phyloP scores from a whole-genome alignment of 2,888 invertebrate species.

The Leptarthrus brevirostris region DNA sequence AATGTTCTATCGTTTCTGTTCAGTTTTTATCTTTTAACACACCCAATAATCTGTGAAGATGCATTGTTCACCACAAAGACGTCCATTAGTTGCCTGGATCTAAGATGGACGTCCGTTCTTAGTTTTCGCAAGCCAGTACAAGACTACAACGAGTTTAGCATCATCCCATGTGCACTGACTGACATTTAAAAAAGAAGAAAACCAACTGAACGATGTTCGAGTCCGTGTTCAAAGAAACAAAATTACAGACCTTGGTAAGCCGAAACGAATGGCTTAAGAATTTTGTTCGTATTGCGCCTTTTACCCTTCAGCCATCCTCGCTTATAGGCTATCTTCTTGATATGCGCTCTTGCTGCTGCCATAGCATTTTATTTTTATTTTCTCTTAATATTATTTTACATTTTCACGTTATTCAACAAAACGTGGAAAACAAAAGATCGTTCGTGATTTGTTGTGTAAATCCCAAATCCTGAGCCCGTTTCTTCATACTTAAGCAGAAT shows the following conservation, averaged over 20 bases:
- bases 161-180: conserved; percentile 44
- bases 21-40: not conserved
- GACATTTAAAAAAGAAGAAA: conserved; percentile 49
- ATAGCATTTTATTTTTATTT: not conserved
- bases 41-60: conserved; percentile 8
- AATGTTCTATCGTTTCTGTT: too few relatives aligned
- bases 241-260: conserved; percentile 54
- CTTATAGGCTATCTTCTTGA: conserved; percentile 1
- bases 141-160: conserved; percentile 1
- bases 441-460: conserved; percentile 22
- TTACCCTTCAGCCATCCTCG: conserved; percentile 27
- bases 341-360: conserved; percentile 1
- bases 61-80: not conserved
- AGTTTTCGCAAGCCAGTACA: conserved; percentile 17
- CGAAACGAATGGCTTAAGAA: conserved; percentile 54
- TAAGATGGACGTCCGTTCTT: conserved; percentile 35
- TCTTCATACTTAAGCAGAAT: not conserved
- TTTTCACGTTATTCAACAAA: conserved; percentile 35
- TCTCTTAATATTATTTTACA: conserved; percentile 34
- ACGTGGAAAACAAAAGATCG: conserved; percentile 36
- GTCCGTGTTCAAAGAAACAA: conserved; percentile 48
- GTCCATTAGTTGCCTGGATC: conserved; percentile 37
- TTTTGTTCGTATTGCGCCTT: conserved; percentile 40
- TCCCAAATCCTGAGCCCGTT: not conserved
- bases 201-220: conserved; percentile 11